Percentiles rank a stretch among this genome's conserved stretches.
phyloP scores from a whole-genome alignment of 2,888 invertebrate genomes.

The Timandra comae region DNA sequence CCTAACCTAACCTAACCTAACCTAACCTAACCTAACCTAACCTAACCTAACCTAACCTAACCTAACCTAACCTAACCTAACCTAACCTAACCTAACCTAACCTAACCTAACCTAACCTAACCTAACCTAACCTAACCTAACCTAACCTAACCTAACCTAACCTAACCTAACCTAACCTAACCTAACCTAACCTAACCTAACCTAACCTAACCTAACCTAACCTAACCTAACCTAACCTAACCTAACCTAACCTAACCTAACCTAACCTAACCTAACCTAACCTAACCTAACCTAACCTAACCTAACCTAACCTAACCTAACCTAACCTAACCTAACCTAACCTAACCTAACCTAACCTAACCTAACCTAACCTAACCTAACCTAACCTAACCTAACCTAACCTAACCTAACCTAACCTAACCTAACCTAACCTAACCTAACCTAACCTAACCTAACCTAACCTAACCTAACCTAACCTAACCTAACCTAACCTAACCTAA shows the following conservation, averaged over 20 bases:
- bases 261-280: conserved; percentile 1
- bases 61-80: conserved; percentile 12
- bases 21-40: conserved; percentile 20
- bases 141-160: conserved; percentile 1
- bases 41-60: conserved; percentile 17
- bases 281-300: conserved; percentile 1
- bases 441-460: conserved; percentile 11
- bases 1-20: conserved; percentile 19
- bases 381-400: conserved; percentile 9
- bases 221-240: conserved; percentile 5
- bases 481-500: conserved; percentile 13
- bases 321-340: conserved; percentile 1
- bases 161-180: conserved; percentile 5
- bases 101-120: conserved; percentile 11
- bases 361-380: conserved; percentile 5
- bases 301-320: conserved; percentile 1
- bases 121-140: conserved; percentile 11
- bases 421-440: conserved; percentile 10
- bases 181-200: conserved; percentile 6
- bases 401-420: conserved; percentile 11
- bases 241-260: conserved; percentile 4
- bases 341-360: conserved; percentile 1
- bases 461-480: conserved; percentile 10
- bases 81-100: conserved; percentile 8
- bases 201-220: conserved; percentile 11